These are phyloP conservation scores for Bubo blakistoni DNA, from an alignment of 2,113 vertebrate genomes.

Conservation along the genomic window DNA sequence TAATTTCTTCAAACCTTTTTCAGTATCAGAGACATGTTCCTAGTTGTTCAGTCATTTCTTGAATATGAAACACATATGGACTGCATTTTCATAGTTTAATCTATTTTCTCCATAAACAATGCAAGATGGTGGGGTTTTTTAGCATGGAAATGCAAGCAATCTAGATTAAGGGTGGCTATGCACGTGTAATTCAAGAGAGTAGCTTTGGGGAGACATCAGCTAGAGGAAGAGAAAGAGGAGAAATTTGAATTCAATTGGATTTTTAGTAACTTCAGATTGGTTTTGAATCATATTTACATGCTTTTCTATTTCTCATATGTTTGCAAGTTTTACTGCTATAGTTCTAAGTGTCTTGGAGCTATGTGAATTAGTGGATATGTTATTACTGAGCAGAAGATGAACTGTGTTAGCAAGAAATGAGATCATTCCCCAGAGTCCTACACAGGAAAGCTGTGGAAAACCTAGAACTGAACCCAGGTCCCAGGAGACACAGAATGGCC, in stretches of 20 bases:
- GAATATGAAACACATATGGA: neutral
- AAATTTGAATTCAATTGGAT: slow-evolving; percentile 3
- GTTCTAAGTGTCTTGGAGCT: neutral
- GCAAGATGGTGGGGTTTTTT: neutral
- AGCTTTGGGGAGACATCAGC: slow-evolving; percentile 3
- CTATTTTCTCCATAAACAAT: neutral
- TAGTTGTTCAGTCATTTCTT: neutral
- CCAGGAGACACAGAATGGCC: neutral
- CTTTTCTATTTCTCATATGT: neutral
- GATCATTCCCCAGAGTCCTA: neutral
- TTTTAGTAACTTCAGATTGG: slow-evolving; percentile 7
- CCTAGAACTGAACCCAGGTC: neutral
- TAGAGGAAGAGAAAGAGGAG: neutral
- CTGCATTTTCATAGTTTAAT: neutral
- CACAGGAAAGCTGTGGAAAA: neutral
- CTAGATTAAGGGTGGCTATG: neutral
- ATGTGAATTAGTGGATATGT: neutral
- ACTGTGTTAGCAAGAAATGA: neutral
- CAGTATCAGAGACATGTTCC: fast-evolving
- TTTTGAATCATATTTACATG: slow-evolving; percentile 36
- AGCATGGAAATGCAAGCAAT: neutral
- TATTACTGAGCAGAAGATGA: neutral
- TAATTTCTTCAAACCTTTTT: neutral
- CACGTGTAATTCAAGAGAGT: neutral
- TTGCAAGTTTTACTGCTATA: neutral